Evolutionary conservation across 2,888 invertebrate species (phyloP).

Genomic region (Punctoribates punctum): DNA sequence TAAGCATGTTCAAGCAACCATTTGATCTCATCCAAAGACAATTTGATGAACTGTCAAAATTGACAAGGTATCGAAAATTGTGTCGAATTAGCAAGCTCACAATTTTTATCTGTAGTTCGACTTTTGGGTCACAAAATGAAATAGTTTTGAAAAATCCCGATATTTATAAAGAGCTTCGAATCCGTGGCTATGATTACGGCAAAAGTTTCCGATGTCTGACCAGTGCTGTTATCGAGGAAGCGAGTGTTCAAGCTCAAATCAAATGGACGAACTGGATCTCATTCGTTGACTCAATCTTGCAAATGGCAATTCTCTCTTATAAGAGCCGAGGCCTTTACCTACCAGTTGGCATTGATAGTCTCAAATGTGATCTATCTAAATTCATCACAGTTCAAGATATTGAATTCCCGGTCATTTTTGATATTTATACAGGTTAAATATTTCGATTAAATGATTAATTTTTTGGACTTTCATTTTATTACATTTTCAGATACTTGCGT

Average conservation of each 20-base stretch:
- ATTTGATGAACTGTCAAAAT: not conserved
- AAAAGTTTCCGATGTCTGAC: constrained; percentile 21
- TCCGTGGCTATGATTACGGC: constrained; percentile 33
- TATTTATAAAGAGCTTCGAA: constrained; percentile 5
- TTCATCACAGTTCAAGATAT: not conserved
- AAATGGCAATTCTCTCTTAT: constrained; percentile 58
- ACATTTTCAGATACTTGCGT: constrained; percentile 53
- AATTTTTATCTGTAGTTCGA: no score
- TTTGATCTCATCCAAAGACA: not conserved
- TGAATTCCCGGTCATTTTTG: constrained; percentile 31
- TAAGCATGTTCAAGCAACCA: constrained; percentile 45
- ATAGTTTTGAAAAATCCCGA: not conserved
- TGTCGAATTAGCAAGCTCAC: no score
- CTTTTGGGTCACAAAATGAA: not conserved
- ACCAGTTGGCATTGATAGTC: constrained; percentile 53
- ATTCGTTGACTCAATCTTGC: constrained; percentile 92
- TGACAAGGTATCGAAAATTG: no score
- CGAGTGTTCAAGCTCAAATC: not conserved
- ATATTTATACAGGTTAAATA: constrained; percentile 54
- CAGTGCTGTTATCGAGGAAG: not conserved
- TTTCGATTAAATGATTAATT: no score
- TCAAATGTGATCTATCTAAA: constrained; percentile 32
- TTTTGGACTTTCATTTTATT: no score
- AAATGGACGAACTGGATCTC: constrained; percentile 73
- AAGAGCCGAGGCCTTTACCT: constrained; percentile 51